Evolutionary conservation across 2,888 invertebrate species (phyloP).

Genomic region (Ametastegia equiseti): DNA sequence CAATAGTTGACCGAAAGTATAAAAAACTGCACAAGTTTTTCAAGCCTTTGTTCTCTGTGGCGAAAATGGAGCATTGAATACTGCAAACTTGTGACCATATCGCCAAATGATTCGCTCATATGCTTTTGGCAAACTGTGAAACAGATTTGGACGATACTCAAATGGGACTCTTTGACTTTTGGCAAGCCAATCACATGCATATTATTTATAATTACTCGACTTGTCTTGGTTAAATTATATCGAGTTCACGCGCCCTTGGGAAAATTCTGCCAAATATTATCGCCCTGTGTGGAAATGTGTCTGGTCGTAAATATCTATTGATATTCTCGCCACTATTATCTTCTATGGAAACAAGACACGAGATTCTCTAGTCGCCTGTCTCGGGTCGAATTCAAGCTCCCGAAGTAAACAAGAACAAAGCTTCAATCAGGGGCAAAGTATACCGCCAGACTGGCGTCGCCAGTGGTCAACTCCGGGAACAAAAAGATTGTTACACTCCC

Average conservation of each 20-base stretch:
- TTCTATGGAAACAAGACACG: background rate
- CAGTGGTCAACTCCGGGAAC: background rate
- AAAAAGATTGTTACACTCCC: background rate
- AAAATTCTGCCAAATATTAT: background rate
- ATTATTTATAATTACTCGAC: background rate
- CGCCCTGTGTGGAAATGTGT: background rate
- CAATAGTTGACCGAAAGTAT: background rate
- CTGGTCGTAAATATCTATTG: background rate
- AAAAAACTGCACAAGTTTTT: background rate
- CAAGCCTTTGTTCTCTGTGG: background rate
- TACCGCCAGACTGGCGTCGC: background rate
- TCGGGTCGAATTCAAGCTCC: background rate
- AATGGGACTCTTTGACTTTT: background rate
- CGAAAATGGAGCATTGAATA: background rate
- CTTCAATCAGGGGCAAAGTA: background rate
- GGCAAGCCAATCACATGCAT: background rate
- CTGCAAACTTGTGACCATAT: background rate
- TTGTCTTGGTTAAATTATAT: background rate
- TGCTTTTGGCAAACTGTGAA: background rate
- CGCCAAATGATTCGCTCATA: background rate
- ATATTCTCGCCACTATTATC: background rate
- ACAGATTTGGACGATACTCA: slow-evolving; percentile 8
- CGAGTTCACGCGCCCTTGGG: background rate
- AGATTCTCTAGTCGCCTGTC: background rate
- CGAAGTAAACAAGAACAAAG: slow-evolving; percentile 30